A percentile compares a stretch with the other conserved stretches of the same genome.
Conservation (phyloP, 2,113 vertebrate species). For the Colaptes auratus region DNA sequence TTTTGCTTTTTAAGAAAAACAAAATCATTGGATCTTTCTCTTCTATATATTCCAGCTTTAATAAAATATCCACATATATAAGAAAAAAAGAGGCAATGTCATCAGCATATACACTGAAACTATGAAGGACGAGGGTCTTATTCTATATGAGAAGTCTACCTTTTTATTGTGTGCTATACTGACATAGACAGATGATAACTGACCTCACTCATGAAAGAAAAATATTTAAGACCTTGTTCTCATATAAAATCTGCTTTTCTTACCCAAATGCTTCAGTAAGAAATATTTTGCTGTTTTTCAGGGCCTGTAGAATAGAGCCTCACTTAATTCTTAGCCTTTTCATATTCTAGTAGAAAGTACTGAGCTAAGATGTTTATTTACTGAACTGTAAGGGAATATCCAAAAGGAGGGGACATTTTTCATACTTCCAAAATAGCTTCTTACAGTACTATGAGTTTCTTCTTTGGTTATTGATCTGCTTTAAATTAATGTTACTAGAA, state of each 20-base stretch:
- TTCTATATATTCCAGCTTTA: not conserved
- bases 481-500: slow-evolving; percentile 5
- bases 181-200: not conserved
- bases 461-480: not conserved
- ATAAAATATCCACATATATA: not conserved
- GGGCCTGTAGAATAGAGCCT: not conserved
- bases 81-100: not conserved
- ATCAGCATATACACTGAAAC: not conserved
- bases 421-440: not conserved
- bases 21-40: not conserved
- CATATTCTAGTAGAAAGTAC: not conserved
- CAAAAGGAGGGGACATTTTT: not conserved
- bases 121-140: not conserved
- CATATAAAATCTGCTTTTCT: not conserved
- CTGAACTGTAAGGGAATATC: not conserved
- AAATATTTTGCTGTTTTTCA: not conserved
- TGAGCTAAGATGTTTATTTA: not conserved
- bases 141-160: not conserved
- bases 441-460: not conserved
- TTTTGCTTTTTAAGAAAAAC: not conserved
- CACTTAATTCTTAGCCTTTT: not conserved
- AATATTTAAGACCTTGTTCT: not conserved
- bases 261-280: not conserved
- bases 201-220: not conserved
- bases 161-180: not conserved